A percentile compares a stretch with the other conserved stretches of the same genome.
phyloP scores from a whole-genome alignment of 1,140 invertebrate genomes.

The Cecropterus lyciades region DNA sequence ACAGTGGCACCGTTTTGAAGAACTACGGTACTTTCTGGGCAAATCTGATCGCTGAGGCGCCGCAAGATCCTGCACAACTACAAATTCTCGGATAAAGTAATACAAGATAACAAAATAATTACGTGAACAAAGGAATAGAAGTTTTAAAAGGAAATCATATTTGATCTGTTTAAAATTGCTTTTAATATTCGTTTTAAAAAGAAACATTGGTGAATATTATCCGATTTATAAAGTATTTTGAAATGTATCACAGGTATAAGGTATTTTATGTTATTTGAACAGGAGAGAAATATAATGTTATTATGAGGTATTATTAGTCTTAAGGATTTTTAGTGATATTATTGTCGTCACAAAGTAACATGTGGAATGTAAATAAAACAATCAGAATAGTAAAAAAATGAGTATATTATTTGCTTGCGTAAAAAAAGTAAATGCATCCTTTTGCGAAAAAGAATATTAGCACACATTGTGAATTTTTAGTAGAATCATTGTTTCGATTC shows the following conservation, averaged over 20 bases:
- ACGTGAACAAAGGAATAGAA: no score
- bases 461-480: conserved; percentile 23
- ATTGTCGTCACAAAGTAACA: conserved; percentile 13
- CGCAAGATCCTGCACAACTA: conserved; percentile 64
- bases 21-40: conserved; percentile 90
- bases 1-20: conserved; percentile 89
- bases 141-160: no score
- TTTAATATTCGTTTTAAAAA: no score
- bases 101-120: not conserved
- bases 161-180: no score
- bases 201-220: no score
- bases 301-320: conserved; percentile 8
- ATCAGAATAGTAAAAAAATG: conserved; percentile 17
- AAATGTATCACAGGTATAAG: no score
- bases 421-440: conserved; percentile 37
- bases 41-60: conserved; percentile 84
- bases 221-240: no score
- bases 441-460: conserved; percentile 27
- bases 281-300: not conserved
- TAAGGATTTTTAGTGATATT: conserved; percentile 2
- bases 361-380: conserved; percentile 11
- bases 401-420: conserved; percentile 28
- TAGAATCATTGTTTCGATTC: not conserved
- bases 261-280: not conserved
- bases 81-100: conserved; percentile 57